Evolutionary conservation across 2,888 invertebrate genomes (phyloP).

Genomic region (Actias luna): DNA sequence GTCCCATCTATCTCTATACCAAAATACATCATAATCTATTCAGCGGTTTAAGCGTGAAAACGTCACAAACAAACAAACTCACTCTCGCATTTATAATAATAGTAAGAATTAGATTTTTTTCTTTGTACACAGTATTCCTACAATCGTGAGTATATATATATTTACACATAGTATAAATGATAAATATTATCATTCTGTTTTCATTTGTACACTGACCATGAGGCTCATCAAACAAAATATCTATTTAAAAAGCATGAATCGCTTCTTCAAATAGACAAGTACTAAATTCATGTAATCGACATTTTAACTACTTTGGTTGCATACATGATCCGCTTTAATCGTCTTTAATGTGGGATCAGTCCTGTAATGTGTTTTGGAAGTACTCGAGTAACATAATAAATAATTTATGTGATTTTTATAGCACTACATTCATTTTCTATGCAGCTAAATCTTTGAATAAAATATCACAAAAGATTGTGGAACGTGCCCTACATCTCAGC

Average conservation of each 20-base stretch:
- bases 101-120: no score
- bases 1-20: no score
- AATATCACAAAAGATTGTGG: neutral
- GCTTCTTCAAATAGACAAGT: slow-evolving; percentile 8
- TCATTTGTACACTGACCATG: neutral
- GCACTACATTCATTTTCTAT: slow-evolving; percentile 33
- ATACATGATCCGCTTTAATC: slow-evolving; percentile 32
- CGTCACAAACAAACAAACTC: no score
- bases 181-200: neutral
- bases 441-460: slow-evolving; percentile 4
- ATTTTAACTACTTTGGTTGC: slow-evolving; percentile 33
- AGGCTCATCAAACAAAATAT: slow-evolving; percentile 10
- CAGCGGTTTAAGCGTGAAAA: no score
- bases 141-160: neutral
- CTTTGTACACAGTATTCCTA: neutral
- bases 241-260: slow-evolving; percentile 14
- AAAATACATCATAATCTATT: no score
- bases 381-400: slow-evolving; percentile 37
- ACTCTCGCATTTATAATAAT: no score
- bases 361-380: slow-evolving; percentile 35
- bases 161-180: neutral
- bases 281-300: slow-evolving; percentile 25
- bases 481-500: slow-evolving; percentile 6
- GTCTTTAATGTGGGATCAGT: slow-evolving; percentile 31
- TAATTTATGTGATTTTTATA: slow-evolving; percentile 38